Evolutionary conservation across 1,140 invertebrate genomes (phyloP).

Genomic region (Anoplolepis gracilipes): DNA sequence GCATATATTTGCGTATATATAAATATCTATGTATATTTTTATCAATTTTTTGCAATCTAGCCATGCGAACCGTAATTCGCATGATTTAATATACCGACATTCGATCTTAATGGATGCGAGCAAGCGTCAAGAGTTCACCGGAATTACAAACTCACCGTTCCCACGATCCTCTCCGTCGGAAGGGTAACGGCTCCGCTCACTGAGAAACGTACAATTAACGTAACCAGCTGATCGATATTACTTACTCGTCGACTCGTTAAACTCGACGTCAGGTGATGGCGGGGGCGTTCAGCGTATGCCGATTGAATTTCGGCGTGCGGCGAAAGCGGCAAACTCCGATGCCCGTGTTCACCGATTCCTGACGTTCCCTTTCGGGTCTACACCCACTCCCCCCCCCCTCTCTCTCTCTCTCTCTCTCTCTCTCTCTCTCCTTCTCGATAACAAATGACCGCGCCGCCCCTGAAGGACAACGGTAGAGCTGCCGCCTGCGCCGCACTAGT

Average conservation of each 20-base stretch:
- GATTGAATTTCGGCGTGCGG: slow-evolving; percentile 51
- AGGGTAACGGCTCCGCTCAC: slow-evolving; percentile 19
- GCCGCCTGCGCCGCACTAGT: slow-evolving; percentile 72
- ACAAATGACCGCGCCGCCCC: slow-evolving; percentile 80
- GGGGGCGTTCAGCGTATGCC: slow-evolving; percentile 41
- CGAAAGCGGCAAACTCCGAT: slow-evolving; percentile 33
- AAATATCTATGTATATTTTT: neutral
- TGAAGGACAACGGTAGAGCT: slow-evolving; percentile 70
- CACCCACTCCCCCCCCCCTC: neutral
- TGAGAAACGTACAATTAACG: slow-evolving; percentile 54
- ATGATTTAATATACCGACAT: neutral
- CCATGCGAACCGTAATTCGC: neutral
- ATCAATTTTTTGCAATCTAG: neutral
- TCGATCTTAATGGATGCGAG: slow-evolving; percentile 18
- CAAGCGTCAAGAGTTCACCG: slow-evolving; percentile 12
- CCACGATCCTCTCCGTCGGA: slow-evolving; percentile 23
- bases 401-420: slow-evolving; percentile 47
- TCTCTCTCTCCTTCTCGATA: slow-evolving; percentile 71
- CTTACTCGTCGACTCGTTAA: slow-evolving; percentile 57
- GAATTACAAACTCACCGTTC: slow-evolving; percentile 27
- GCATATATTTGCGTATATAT: neutral
- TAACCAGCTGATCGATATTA: slow-evolving; percentile 56
- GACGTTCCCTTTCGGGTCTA: slow-evolving; percentile 9
- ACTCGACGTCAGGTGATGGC: slow-evolving; percentile 38
- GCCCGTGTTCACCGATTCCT: slow-evolving; percentile 17